These are phyloP conservation scores for Leucosticte australis DNA, from an alignment of 2,113 vertebrate genomes.

Conservation along the genomic window DNA sequence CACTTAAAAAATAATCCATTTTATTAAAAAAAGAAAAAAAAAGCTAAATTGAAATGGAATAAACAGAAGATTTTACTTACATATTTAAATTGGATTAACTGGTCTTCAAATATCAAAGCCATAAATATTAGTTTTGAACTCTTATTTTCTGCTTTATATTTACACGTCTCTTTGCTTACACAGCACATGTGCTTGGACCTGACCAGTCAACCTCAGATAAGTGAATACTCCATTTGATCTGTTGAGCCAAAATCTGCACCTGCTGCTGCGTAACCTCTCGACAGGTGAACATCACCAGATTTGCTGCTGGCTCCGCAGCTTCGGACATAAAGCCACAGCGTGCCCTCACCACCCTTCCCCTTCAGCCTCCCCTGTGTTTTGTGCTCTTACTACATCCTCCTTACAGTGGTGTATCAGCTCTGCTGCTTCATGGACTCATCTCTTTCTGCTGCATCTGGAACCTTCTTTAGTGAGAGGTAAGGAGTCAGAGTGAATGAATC, in stretches of 20 bases:
- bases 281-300: background rate
- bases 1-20: background rate
- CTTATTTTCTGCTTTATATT: background rate
- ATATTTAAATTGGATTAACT: background rate
- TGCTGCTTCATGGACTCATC: background rate
- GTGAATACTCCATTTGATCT: background rate
- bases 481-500: background rate
- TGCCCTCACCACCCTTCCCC: background rate
- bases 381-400: background rate
- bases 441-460: background rate
- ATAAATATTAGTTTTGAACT: background rate
- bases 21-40: background rate
- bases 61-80: background rate
- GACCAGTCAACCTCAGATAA: background rate
- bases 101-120: background rate
- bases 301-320: background rate
- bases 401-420: background rate
- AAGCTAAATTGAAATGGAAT: background rate
- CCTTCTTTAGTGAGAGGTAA: background rate
- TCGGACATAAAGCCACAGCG: rapidly evolving
- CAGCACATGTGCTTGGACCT: background rate
- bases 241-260: rapidly evolving
- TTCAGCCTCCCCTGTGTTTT: background rate
- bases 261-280: rapidly evolving
- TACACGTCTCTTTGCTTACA: background rate